phyloP scores from a whole-genome alignment of 2,113 vertebrate genomes.

The Macrotus californicus region DNA sequence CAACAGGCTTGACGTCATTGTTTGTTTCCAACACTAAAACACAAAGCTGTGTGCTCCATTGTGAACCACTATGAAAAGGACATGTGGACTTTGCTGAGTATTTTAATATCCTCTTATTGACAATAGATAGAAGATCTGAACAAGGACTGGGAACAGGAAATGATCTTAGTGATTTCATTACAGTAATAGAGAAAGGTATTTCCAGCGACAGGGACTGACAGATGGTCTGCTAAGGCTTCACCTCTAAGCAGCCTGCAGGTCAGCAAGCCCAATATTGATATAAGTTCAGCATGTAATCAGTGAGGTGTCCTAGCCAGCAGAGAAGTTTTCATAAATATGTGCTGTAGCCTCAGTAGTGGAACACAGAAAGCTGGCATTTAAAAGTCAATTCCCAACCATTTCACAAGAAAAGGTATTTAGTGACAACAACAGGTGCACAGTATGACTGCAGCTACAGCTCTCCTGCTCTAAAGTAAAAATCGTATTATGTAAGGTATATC shows the following conservation, averaged over 20 bases:
- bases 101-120: constrained; percentile 93
- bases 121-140: constrained; percentile 84
- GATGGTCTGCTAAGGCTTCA: constrained; percentile 78
- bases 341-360: not conserved
- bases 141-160: constrained; percentile 84
- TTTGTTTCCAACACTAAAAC: constrained; percentile 66
- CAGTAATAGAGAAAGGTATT: constrained; percentile 74
- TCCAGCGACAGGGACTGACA: constrained; percentile 78
- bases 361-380: constrained; percentile 17
- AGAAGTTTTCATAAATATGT: constrained; percentile 59
- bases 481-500: not conserved
- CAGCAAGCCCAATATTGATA: constrained; percentile 78
- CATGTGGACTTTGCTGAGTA: constrained; percentile 61
- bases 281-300: constrained; percentile 69
- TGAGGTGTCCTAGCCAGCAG: constrained; percentile 43
- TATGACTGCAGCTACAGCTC: not conserved
- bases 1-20: constrained; percentile 72
- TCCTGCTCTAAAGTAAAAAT: not conserved
- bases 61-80: constrained; percentile 62
- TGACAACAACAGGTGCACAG: not conserved
- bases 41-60: constrained; percentile 50
- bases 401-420: constrained; percentile 2
- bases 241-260: constrained; percentile 66
- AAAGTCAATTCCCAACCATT: constrained; percentile 37
- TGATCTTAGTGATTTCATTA: constrained; percentile 89